Base-by-base conservation (phyloP, 2,888 invertebrate species). In the Syrista parreyssii region DNA sequence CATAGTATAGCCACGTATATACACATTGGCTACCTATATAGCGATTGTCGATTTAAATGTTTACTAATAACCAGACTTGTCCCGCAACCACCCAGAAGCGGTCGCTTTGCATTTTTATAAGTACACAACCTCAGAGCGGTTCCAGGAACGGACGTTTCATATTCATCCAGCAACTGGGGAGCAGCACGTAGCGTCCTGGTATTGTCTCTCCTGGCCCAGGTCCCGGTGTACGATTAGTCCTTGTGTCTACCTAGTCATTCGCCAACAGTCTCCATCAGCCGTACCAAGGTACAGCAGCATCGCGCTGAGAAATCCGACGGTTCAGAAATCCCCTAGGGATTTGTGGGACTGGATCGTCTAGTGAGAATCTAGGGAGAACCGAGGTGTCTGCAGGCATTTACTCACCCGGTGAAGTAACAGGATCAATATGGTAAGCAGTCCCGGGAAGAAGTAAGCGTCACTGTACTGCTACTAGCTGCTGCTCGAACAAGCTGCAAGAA, bases 31-130 rank as follows among this genome's bases (percentile, higher is more conserved):
- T 40, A 85, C 85, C 83, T 81, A 86, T 86, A 86, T 84, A 83
- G 85, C 89, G 89, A 91, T 90, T 91, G 90, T 91, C 90, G 90
- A 91, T 91, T 91, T 90, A 91, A 91, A 91, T 91, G 91, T 91
- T 91, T 91, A 91, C 91, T 91, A 91, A 91, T 91, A 91, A 91
- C 90, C 90, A 90, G 84, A 85, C 90, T 90, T 91, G 91, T 90
- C 89, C 88, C 85, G 88, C 90, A 91, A 89, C 91, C 91, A 91
- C 91, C 91, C 91, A 91, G 90, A 91, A 91, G 90, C 87, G 85
- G 85, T 86, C 86, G 88, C 88, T 91, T 91, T 91, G 90, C 90
- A 91, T 91, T 91, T 91, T 91, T 91, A 91, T 89, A 91, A 90
- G 89, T 89, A 89, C 89, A 85, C 82, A 81, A 82, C 80, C 82